Percentiles rank a stretch among this genome's conserved stretches.
These are phyloP conservation scores for Brachypalpus laphriformis DNA, from an alignment of 2,888 invertebrate species.

Conservation along the genomic window DNA sequence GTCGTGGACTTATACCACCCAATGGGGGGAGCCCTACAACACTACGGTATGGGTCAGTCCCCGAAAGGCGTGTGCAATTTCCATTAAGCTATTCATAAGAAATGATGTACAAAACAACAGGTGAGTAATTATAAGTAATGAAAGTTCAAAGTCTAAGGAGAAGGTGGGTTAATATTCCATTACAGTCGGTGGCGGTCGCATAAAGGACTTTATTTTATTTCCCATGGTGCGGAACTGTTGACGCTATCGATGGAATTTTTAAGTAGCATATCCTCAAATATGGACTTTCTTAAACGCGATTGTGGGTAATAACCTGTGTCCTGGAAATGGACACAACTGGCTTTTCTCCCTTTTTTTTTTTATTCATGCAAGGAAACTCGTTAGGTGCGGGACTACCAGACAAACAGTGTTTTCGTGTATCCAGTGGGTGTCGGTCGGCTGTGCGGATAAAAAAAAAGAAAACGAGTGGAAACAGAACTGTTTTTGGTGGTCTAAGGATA, in stretches of 20 bases:
- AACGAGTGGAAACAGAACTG: background rate
- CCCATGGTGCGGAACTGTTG: conserved; percentile 19
- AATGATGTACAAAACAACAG: conserved; percentile 71
- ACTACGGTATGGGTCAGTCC: background rate
- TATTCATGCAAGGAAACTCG: conserved; percentile 15
- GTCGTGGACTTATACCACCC: background rate
- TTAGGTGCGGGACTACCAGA: conserved; percentile 4
- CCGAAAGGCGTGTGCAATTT: conserved; percentile 26
- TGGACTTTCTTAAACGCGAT: conserved; percentile 19
- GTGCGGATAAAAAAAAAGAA: conserved; percentile 27
- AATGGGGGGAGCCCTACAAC: background rate
- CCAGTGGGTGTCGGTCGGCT: conserved; percentile 38
- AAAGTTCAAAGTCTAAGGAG: conserved; percentile 24
- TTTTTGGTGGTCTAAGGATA: background rate
- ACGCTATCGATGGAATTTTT: conserved; percentile 54
- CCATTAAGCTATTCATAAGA: conserved; percentile 55
- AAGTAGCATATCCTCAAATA: conserved; percentile 37
- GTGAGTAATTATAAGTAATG: conserved; percentile 53
- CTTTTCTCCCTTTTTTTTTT: background rate
- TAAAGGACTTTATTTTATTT: background rate
- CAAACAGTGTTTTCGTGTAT: conserved; percentile 41
- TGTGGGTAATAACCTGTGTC: conserved; percentile 23
- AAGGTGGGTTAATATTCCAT: conserved; percentile 15
- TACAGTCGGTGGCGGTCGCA: background rate
- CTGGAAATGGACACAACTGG: conserved; percentile 30